These are phyloP conservation scores for Bryconaethiops microstoma DNA, from an alignment of 2,797 vertebrate species.

Conservation along the genomic window DNA sequence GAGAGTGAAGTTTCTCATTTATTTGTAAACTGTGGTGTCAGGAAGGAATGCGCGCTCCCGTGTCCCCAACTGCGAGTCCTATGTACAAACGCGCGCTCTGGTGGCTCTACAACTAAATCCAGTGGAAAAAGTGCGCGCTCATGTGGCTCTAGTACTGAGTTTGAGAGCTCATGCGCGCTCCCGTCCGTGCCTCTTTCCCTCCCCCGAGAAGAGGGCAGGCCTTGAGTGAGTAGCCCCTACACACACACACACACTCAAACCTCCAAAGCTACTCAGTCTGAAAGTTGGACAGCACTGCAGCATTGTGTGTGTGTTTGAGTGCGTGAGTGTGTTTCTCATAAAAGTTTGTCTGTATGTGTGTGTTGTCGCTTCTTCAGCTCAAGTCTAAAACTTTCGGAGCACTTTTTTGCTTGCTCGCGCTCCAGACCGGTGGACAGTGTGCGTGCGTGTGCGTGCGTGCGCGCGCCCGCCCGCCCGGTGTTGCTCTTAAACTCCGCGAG, in stretches of 20 bases:
- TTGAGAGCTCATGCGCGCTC: constrained; percentile 10
- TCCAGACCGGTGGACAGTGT: background rate
- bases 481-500: too few relatives aligned
- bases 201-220: constrained; percentile 50
- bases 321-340: background rate
- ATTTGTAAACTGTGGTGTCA: background rate
- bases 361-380: background rate
- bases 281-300: background rate
- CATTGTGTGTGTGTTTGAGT: background rate
- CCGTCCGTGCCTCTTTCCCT: constrained; percentile 44
- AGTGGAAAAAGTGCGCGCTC: background rate
- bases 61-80: too few relatives aligned
- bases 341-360: background rate
- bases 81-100: too few relatives aligned
- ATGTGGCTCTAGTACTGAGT: background rate
- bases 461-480: background rate
- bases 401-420: background rate
- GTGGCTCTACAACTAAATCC: background rate
- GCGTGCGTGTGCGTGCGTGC: background rate
- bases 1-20: too few relatives aligned
- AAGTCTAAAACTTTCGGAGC: background rate
- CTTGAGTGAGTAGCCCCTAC: constrained; percentile 8
- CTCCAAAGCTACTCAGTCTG: constrained; percentile 50
- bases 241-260: constrained; percentile 16
- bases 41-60: background rate